phyloP scores from a whole-genome alignment of 2,113 vertebrate species.

The Scytalopus superciliaris region DNA sequence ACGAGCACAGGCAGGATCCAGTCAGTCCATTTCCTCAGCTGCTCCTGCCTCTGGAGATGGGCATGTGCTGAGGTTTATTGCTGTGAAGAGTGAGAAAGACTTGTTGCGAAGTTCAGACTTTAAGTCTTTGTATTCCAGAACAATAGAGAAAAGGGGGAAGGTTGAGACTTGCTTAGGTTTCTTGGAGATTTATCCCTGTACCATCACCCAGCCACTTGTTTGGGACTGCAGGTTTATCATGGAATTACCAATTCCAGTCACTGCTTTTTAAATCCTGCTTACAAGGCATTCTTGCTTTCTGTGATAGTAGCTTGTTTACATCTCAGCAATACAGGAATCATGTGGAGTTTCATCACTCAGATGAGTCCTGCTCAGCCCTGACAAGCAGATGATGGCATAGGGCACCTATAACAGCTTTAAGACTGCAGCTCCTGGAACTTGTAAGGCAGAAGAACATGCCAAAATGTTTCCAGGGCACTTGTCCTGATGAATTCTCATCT shows the following conservation, averaged over 20 bases:
- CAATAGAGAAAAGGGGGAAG: neutral
- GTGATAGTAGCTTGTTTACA: neutral
- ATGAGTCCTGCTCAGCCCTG: neutral
- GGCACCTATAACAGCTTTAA: neutral
- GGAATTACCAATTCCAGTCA: neutral
- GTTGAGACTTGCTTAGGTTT: neutral
- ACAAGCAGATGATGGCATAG: neutral
- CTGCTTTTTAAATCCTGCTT: neutral
- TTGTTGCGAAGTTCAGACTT: neutral
- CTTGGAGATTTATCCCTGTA: neutral
- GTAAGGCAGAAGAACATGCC: neutral
- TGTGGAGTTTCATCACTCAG: accelerated
- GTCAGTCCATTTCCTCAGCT: neutral
- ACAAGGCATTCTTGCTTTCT: neutral
- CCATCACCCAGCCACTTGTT: neutral
- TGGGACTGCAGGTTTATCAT: neutral
- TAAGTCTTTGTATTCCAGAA: neutral
- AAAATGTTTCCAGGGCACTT: neutral
- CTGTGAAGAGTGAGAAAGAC: accelerated
- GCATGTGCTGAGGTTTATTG: neutral
- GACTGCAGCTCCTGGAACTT: neutral
- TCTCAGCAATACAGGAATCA: neutral
- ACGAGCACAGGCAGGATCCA: accelerated
- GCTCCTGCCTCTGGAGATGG: neutral
- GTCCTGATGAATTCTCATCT: neutral